Evolutionary conservation across 2,888 invertebrate genomes (phyloP).

Genomic region (Herminia tarsipennalis): DNA sequence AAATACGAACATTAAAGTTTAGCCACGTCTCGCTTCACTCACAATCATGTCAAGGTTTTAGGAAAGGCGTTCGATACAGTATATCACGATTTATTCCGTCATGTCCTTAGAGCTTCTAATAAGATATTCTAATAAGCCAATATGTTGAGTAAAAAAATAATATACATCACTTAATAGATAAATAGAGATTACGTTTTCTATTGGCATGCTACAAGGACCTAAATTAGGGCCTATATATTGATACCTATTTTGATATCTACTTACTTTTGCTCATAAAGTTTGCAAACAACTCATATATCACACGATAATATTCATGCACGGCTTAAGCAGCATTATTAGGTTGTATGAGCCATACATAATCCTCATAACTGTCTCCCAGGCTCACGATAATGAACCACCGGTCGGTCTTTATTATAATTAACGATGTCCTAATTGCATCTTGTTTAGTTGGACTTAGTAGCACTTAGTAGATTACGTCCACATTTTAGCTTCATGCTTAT

Average conservation of each 20-base stretch:
- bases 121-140: too few species aligned
- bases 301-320: background rate
- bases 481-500: background rate
- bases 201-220: too few species aligned
- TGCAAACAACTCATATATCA: background rate
- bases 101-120: constrained; percentile 14
- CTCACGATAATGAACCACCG: constrained; percentile 41
- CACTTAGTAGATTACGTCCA: constrained; percentile 14
- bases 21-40: constrained; percentile 42
- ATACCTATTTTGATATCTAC: too few species aligned
- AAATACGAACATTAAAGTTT: constrained; percentile 22
- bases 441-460: constrained; percentile 16
- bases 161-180: too few species aligned
- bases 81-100: constrained; percentile 35
- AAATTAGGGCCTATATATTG: too few species aligned
- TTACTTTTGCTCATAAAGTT: too few species aligned
- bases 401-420: constrained; percentile 55
- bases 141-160: too few species aligned
- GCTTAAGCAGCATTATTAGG: background rate
- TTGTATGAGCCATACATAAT: constrained; percentile 5
- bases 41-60: constrained; percentile 53
- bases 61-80: constrained; percentile 50
- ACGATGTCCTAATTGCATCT: constrained; percentile 53
- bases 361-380: constrained; percentile 44
- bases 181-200: too few species aligned